Evolutionary conservation across 2,888 invertebrate species (phyloP).

Genomic region (Drosophila niveifrons): DNA sequence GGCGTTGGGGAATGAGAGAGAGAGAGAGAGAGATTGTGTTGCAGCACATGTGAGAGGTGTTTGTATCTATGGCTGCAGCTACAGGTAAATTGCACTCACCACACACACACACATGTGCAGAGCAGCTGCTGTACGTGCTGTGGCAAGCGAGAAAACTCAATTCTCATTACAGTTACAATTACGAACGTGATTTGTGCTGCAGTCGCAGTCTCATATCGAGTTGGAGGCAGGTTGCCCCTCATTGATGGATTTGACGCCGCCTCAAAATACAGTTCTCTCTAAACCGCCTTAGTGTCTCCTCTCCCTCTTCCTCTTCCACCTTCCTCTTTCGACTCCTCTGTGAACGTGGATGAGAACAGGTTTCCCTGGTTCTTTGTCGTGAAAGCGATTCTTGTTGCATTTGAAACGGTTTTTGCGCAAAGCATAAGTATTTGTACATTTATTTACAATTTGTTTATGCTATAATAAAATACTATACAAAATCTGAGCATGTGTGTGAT

Average conservation of each 20-base stretch:
- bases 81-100: slow-evolving; percentile 42
- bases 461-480: slow-evolving; percentile 5
- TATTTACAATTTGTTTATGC: slow-evolving; percentile 39
- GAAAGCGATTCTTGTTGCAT: slow-evolving; percentile 57
- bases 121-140: slow-evolving; percentile 43
- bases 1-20: slow-evolving; percentile 8
- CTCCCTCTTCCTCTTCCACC: not conserved
- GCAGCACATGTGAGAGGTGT: slow-evolving; percentile 47
- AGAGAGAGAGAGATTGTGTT: slow-evolving; percentile 20
- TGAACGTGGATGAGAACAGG: slow-evolving; percentile 44
- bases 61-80: slow-evolving; percentile 29
- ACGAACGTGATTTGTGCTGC: slow-evolving; percentile 73
- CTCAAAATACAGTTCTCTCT: slow-evolving; percentile 35
- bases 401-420: slow-evolving; percentile 42
- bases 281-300: not conserved
- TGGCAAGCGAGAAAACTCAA: slow-evolving; percentile 48
- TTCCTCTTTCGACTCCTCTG: not conserved
- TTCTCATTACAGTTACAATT: slow-evolving; percentile 74
- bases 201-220: slow-evolving; percentile 40
- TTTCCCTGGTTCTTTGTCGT: slow-evolving; percentile 55
- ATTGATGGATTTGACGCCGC: slow-evolving; percentile 64
- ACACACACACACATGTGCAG: slow-evolving; percentile 13
- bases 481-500: slow-evolving; percentile 3
- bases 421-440: slow-evolving; percentile 24
- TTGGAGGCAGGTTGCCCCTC: slow-evolving; percentile 52